These are phyloP conservation scores for Recurvirostra avosetta DNA, from an alignment of 2,113 vertebrate genomes.

Conservation along the genomic window DNA sequence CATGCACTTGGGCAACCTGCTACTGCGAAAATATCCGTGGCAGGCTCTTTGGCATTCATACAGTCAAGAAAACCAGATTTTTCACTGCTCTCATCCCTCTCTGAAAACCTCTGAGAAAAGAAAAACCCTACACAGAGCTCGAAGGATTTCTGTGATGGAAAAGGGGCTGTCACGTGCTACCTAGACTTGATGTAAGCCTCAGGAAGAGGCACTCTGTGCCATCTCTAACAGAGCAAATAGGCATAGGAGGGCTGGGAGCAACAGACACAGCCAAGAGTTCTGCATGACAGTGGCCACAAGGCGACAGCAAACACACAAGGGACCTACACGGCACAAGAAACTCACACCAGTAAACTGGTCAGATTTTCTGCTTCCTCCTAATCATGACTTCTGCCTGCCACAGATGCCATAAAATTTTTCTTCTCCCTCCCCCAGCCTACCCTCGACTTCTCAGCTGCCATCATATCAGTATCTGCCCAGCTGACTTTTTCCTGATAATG, in stretches of 20 bases:
- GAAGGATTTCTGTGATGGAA: not conserved
- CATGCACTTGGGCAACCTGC: rapidly evolving
- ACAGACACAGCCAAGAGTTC: not conserved
- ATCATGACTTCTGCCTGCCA: not conserved
- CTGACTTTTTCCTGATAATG: not conserved
- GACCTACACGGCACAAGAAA: rapidly evolving
- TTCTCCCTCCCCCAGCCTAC: not conserved
- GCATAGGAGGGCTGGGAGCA: not conserved
- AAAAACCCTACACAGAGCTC: not conserved
- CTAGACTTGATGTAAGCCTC: not conserved
- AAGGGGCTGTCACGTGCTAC: not conserved
- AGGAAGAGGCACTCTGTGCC: not conserved
- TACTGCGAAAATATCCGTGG: not conserved
- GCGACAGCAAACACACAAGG: constrained; percentile 7
- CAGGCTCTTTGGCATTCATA: not conserved
- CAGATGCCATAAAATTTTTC: not conserved
- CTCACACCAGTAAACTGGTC: rapidly evolving
- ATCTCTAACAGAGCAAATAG: not conserved
- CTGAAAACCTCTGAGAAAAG: not conserved
- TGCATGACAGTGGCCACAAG: not conserved
- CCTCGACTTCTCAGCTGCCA: not conserved
- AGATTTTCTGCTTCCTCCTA: not conserved
- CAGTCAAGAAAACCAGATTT: not conserved
- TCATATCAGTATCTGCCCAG: not conserved
- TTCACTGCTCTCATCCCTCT: not conserved